Percentiles rank a stretch among this genome's conserved stretches.
These are phyloP conservation scores for Oreochromis aureus DNA, from an alignment of 2,113 vertebrate species.

Conservation along the genomic window DNA sequence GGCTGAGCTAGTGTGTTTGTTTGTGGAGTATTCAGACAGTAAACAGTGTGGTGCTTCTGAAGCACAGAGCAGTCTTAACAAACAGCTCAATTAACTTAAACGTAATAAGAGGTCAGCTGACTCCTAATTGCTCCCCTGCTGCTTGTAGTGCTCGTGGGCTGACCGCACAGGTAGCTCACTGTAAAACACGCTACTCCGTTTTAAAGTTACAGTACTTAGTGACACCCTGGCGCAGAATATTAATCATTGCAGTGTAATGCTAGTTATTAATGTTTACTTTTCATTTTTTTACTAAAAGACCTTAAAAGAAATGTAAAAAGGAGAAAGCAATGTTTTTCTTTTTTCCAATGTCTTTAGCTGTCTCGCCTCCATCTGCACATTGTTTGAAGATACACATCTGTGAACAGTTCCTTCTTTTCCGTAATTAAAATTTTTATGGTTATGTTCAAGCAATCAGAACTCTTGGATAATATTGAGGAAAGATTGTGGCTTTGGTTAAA, in stretches of 20 bases:
- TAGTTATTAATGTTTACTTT: not conserved
- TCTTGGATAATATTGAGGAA: not conserved
- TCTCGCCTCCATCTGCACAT: not conserved
- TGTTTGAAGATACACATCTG: conserved; percentile 10
- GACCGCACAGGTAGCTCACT: not conserved
- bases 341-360: not conserved
- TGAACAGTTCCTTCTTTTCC: not conserved
- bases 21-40: conserved; percentile 26
- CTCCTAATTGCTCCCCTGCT: conserved; percentile 12
- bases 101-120: conserved; percentile 35
- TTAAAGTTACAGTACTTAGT: not conserved
- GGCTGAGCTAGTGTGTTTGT: conserved; percentile 13
- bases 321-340: not conserved
- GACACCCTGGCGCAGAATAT: not conserved
- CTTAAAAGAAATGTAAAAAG: not conserved
- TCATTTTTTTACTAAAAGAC: not conserved
- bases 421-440: conserved; percentile 6
- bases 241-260: not conserved
- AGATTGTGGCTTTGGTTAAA: not conserved
- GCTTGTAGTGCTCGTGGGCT: not conserved
- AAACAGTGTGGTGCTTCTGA: conserved; percentile 37
- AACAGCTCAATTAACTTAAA: conserved; percentile 12
- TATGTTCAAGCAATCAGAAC: not conserved
- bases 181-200: not conserved
- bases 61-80: conserved; percentile 2